A percentile compares a stretch with the other conserved stretches of the same genome.
Evolutionary conservation across 2,888 invertebrate genomes (phyloP).

Genomic region (Euzophera pinguis): DNA sequence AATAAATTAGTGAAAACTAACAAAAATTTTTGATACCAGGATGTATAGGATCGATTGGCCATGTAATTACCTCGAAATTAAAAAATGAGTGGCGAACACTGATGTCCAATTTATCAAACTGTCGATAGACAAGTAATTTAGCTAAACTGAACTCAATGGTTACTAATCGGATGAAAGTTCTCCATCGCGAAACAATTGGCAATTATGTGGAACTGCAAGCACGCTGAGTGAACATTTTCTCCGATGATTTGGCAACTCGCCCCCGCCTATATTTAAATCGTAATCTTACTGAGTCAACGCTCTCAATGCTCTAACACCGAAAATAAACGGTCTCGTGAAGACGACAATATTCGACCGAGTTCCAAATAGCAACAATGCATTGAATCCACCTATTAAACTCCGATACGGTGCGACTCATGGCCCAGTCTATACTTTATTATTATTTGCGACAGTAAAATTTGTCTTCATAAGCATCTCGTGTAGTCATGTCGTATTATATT

Average conservation of each 20-base stretch:
- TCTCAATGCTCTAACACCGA: constrained; percentile 62
- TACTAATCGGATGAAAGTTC: background rate
- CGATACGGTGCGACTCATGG: background rate
- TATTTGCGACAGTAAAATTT: too few species aligned
- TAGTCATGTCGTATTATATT: too few species aligned
- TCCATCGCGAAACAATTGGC: constrained; percentile 43
- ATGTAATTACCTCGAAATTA: too few species aligned
- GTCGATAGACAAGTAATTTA: too few species aligned
- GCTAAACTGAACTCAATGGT: too few species aligned
- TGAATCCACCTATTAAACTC: constrained; percentile 16
- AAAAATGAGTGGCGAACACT: too few species aligned
- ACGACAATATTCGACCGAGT: constrained; percentile 57
- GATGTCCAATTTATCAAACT: too few species aligned
- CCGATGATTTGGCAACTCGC: constrained; percentile 75
- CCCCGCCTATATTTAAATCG: constrained; percentile 76
- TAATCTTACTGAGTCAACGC: constrained; percentile 78
- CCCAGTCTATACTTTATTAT: background rate
- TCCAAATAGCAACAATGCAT: constrained; percentile 49
- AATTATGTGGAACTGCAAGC: constrained; percentile 43
- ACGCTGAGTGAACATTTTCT: constrained; percentile 53
- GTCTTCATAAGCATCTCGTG: too few species aligned
- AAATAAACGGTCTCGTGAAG: constrained; percentile 65
- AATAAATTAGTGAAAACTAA: too few species aligned
- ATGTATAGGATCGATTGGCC: too few species aligned
- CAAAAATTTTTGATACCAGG: too few species aligned